Evolutionary conservation across 2,797 vertebrate genomes (phyloP).

Genomic region (Sus cebifrons): DNA sequence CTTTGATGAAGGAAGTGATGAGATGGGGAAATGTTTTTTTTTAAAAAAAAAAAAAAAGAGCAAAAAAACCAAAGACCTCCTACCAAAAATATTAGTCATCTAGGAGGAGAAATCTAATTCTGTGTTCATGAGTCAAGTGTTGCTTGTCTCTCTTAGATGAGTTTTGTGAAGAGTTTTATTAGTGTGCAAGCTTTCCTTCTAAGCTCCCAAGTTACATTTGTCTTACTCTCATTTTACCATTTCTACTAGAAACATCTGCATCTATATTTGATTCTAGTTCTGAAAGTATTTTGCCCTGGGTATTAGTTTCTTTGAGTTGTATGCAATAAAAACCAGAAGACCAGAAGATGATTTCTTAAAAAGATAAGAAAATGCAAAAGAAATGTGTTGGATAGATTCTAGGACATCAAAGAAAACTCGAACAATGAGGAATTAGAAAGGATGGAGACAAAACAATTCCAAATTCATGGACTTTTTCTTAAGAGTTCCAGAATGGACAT

Average conservation of each 20-base stretch:
- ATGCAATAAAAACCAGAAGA: background rate
- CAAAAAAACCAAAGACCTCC: background rate
- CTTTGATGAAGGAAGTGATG: constrained; percentile 64
- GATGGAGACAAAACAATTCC: background rate
- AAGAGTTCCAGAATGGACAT: background rate
- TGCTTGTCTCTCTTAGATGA: constrained; percentile 7
- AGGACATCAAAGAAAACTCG: constrained; percentile 17
- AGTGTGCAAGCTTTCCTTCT: constrained; percentile 42
- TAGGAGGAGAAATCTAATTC: constrained; percentile 58
- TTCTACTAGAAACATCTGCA: constrained; percentile 11
- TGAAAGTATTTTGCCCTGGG: background rate
- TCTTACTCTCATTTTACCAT: constrained; percentile 53
- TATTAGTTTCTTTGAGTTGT: background rate
- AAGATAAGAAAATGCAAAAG: background rate
- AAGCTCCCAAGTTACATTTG: background rate
- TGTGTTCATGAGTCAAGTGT: constrained; percentile 65
- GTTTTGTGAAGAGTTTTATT: constrained; percentile 45
- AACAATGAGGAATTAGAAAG: background rate
- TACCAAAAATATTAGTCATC: constrained; percentile 66
- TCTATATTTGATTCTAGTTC: background rate
- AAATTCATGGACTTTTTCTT: background rate
- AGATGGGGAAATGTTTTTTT: constrained; percentile 11
- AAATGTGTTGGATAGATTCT: background rate
- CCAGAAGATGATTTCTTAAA: background rate
- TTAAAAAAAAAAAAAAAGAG: background rate